phyloP scores from a whole-genome alignment of 2,797 vertebrate genomes.

The Delichon dasypus region DNA sequence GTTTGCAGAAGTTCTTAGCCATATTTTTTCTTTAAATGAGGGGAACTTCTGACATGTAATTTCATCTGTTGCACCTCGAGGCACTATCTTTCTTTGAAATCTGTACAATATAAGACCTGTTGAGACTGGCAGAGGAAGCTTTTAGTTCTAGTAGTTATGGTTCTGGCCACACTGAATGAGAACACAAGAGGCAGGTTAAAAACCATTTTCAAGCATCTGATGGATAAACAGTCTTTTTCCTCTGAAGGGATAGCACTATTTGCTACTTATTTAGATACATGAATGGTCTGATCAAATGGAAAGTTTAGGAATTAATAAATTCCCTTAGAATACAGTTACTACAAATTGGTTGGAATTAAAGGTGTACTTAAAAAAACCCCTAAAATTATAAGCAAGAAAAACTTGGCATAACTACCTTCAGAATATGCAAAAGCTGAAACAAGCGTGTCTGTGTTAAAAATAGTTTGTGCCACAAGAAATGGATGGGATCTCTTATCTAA shows the following conservation, averaged over 20 bases:
- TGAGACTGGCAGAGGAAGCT: slow-evolving; percentile 25
- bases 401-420: neutral
- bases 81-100: slow-evolving; percentile 50
- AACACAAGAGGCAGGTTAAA: neutral
- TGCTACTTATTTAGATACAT: neutral
- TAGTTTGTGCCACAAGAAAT: neutral
- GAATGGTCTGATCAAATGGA: neutral
- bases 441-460: neutral
- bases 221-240: neutral
- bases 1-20: neutral
- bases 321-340: neutral
- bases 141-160: neutral
- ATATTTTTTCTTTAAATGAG: neutral
- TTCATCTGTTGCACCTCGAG: slow-evolving; percentile 20
- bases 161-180: neutral
- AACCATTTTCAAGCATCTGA: neutral
- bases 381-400: neutral
- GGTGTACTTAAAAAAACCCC: neutral
- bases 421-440: neutral
- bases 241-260: neutral
- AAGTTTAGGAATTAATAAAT: neutral
- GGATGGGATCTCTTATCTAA: neutral
- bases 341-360: neutral
- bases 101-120: slow-evolving; percentile 16
- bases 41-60: slow-evolving; percentile 27